Conservation (phyloP, 2,888 invertebrate species). For the Pyrgus malvae region DNA sequence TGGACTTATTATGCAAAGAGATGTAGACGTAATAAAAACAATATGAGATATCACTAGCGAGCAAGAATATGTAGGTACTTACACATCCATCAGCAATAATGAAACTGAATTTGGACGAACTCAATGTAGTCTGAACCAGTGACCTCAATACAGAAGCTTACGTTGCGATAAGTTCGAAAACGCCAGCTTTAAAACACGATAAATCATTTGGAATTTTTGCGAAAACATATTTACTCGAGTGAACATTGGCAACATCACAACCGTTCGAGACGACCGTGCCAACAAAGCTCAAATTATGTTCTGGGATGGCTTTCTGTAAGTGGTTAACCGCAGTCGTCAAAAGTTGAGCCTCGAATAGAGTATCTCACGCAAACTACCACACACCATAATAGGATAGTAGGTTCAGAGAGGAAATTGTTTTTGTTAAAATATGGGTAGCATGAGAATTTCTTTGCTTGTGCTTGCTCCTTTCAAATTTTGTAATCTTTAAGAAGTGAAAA, state of each 20-base stretch:
- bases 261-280: constrained; percentile 10
- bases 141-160: constrained; percentile 1
- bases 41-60: background rate
- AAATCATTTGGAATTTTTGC: constrained; percentile 18
- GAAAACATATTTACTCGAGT: constrained; percentile 5
- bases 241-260: constrained; percentile 22
- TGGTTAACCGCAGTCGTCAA: constrained; percentile 22
- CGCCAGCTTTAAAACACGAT: constrained; percentile 1
- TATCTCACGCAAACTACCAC: constrained; percentile 20
- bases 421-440: background rate
- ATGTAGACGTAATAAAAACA: background rate
- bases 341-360: background rate
- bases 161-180: background rate
- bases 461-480: no score
- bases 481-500: no score
- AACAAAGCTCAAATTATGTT: constrained; percentile 18
- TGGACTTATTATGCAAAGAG: constrained; percentile 2
- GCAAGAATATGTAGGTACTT: background rate
- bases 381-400: constrained; percentile 6
- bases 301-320: constrained; percentile 16
- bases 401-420: constrained; percentile 13
- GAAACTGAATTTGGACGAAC: background rate
- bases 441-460: no score
- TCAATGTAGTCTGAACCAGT: background rate
- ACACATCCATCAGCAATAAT: background rate